phyloP scores from a whole-genome alignment of 2,888 invertebrate genomes.

The Bombyx huttoni region DNA sequence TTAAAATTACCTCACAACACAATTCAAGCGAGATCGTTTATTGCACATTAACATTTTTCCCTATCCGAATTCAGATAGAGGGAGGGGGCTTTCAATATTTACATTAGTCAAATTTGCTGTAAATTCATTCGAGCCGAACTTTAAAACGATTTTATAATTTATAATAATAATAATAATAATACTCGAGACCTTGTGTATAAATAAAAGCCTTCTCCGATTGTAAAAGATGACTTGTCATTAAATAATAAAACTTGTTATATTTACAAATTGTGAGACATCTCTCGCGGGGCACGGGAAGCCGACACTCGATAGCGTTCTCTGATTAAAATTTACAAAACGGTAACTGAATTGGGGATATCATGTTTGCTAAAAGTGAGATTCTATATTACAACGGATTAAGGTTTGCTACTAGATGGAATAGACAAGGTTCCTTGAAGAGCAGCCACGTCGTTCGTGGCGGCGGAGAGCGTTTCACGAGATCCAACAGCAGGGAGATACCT shows the following conservation, averaged over 20 bases:
- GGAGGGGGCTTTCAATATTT: conserved; percentile 11
- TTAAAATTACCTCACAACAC: conserved; percentile 19
- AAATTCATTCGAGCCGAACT: conserved; percentile 3
- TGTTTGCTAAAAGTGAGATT: conserved; percentile 24
- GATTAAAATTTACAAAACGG: not conserved
- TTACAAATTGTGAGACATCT: conserved; percentile 13
- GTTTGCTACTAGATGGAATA: conserved; percentile 47
- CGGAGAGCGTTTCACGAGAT: conserved; percentile 25
- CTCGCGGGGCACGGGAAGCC: conserved; percentile 12
- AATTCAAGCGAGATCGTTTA: conserved; percentile 35
- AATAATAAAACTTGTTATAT: conserved; percentile 13
- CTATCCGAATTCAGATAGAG: conserved; percentile 11
- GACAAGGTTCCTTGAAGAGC: conserved; percentile 19
- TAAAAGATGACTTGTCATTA: not conserved
- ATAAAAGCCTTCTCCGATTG: not conserved
- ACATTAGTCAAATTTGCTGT: conserved; percentile 20
- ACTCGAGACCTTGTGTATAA: no score
- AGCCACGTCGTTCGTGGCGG: conserved; percentile 15
- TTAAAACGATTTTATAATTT: conserved; percentile 6
- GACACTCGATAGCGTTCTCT: conserved; percentile 2
- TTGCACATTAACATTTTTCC: conserved; percentile 25
- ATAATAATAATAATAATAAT: no score
- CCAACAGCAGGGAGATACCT: conserved; percentile 11
- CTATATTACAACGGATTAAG: conserved; percentile 26
- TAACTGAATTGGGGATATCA: not conserved